Percentiles rank a stretch among this genome's conserved stretches.
These are phyloP conservation scores for Leptura quadrifasciata DNA, from an alignment of 2,888 invertebrate genomes.

Conservation along the genomic window DNA sequence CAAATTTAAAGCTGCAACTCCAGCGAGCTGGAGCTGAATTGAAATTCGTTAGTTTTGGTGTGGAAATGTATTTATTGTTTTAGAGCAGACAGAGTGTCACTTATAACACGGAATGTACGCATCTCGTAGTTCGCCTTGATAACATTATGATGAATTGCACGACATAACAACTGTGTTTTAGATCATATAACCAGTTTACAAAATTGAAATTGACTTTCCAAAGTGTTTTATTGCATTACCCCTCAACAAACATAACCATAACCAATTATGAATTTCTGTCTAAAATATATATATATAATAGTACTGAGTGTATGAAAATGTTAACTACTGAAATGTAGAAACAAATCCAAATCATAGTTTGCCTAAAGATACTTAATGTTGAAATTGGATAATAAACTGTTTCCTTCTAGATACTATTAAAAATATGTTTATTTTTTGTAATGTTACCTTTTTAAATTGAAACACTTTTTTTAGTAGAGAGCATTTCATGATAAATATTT, in stretches of 20 bases:
- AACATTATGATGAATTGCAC: slow-evolving; percentile 61
- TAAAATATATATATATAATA: no score
- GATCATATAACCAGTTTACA: slow-evolving; percentile 56
- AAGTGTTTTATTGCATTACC: slow-evolving; percentile 30
- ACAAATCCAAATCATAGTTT: no score
- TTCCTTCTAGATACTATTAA: no score
- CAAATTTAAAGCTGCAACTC: slow-evolving; percentile 41
- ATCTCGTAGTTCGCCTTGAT: slow-evolving; percentile 55
- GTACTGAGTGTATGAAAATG: no score
- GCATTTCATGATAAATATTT: no score
- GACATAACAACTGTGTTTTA: slow-evolving; percentile 55
- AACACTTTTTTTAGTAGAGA: no score
- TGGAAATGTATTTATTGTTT: slow-evolving; percentile 38
- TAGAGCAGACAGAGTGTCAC: slow-evolving; percentile 30
- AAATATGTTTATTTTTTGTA: no score
- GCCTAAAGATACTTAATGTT: no score
- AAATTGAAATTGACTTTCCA: slow-evolving; percentile 58
- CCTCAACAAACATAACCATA: background rate
- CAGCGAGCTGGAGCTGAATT: slow-evolving; percentile 3
- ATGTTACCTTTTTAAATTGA: no score
- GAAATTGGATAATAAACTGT: no score
- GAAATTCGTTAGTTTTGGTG: slow-evolving; percentile 19
- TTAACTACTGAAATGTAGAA: no score
- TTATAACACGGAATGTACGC: slow-evolving; percentile 51
- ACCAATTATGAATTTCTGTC: background rate